phyloP scores from a whole-genome alignment of 2,888 invertebrate genomes.

The Clitarchus hookeri region DNA sequence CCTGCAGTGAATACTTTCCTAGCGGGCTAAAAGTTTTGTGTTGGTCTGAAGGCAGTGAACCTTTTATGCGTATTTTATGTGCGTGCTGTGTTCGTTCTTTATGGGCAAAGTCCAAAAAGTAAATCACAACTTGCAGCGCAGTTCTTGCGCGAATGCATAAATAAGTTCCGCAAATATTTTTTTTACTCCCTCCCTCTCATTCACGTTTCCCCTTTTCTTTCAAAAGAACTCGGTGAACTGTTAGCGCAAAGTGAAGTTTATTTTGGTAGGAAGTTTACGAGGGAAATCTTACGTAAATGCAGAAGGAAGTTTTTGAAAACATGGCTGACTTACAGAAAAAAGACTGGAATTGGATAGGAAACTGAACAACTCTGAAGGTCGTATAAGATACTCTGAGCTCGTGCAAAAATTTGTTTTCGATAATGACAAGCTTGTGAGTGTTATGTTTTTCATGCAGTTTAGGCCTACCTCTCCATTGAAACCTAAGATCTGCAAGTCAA shows the following conservation, averaged over 20 bases:
- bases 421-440: too few species aligned
- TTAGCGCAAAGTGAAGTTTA: neutral
- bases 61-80: neutral
- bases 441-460: neutral
- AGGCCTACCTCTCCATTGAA: too few species aligned
- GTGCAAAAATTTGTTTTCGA: too few species aligned
- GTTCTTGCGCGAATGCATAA: neutral
- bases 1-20: too few species aligned
- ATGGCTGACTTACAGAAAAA: neutral
- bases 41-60: too few species aligned
- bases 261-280: neutral
- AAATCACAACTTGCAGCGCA: neutral
- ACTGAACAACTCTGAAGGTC: neutral
- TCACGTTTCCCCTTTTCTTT: conserved; percentile 5
- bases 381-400: neutral
- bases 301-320: neutral
- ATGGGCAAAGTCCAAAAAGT: neutral
- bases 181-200: neutral
- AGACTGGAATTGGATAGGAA: neutral
- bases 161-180: conserved; percentile 4
- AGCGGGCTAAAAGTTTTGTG: too few species aligned
- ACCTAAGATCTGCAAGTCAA: too few species aligned
- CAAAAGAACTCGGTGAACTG: neutral
- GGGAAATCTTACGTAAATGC: neutral
- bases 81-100: neutral